These are phyloP conservation scores for Datnioides undecimradiatus DNA, from an alignment of 2,113 vertebrate species.

Conservation along the genomic window DNA sequence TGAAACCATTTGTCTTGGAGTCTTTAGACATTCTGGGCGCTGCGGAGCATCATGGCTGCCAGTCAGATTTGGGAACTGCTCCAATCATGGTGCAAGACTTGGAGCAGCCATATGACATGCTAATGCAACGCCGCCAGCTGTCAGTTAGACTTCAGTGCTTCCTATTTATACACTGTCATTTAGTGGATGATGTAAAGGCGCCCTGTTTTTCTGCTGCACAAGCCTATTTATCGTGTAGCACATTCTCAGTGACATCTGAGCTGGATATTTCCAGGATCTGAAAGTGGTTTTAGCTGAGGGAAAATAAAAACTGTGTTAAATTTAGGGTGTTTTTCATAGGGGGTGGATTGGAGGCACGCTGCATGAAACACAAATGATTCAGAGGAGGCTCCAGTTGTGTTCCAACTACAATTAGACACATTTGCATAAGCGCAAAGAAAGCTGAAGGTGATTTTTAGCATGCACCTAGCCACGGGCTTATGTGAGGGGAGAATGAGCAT, in stretches of 20 bases:
- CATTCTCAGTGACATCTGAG: constrained; percentile 3
- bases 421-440: constrained; percentile 15
- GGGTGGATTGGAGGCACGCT: background rate
- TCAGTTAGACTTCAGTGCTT: constrained; percentile 41
- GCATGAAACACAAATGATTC: background rate
- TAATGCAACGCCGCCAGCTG: constrained; percentile 52
- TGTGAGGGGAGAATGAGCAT: constrained; percentile 5
- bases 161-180: constrained; percentile 48
- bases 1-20: constrained; percentile 57
- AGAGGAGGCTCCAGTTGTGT: constrained; percentile 20
- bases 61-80: constrained; percentile 49
- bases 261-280: background rate
- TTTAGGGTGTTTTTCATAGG: constrained; percentile 8
- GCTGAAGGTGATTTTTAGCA: constrained; percentile 35
- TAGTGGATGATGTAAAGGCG: constrained; percentile 25
- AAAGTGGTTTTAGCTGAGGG: background rate
- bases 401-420: constrained; percentile 23
- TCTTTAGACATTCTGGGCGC: constrained; percentile 44
- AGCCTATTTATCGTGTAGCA: background rate
- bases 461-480: background rate
- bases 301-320: background rate
- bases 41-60: constrained; percentile 47
- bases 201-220: constrained; percentile 14
- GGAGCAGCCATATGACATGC: constrained; percentile 41
- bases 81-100: constrained; percentile 40